These are phyloP conservation scores for Varanus komodoensis DNA, from an alignment of 2,113 vertebrate species.

Conservation along the genomic window DNA sequence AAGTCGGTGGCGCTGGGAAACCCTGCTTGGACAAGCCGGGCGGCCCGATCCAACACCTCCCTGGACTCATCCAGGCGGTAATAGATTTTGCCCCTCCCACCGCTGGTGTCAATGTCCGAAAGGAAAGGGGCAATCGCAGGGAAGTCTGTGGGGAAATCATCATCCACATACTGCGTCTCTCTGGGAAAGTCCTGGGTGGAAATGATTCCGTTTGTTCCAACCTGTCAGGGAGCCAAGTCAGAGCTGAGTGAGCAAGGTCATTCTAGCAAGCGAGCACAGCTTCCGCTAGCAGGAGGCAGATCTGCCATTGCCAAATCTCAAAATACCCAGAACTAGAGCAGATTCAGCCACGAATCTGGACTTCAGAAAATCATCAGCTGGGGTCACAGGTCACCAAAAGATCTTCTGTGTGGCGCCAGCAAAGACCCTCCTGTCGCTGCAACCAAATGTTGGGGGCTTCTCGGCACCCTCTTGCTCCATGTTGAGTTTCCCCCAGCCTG, in stretches of 20 bases:
- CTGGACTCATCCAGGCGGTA: constrained; percentile 87
- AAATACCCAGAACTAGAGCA: neutral
- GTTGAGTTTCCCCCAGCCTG: too few species aligned
- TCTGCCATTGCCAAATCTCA: neutral
- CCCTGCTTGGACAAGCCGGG: constrained; percentile 80
- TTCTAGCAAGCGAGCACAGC: too few species aligned
- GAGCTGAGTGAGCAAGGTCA: neutral
- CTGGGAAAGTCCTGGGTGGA: constrained; percentile 94
- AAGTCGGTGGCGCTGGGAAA: constrained; percentile 83
- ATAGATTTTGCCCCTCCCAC: constrained; percentile 84
- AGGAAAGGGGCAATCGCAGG: constrained; percentile 93
- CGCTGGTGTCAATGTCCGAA: constrained; percentile 92
- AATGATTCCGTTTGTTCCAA: constrained; percentile 97
- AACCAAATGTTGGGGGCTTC: too few species aligned
- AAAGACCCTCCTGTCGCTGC: too few species aligned
- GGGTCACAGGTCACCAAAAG: too few species aligned
- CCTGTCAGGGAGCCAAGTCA: constrained; percentile 72
- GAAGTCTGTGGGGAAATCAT: constrained; percentile 95
- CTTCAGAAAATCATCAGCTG: neutral
- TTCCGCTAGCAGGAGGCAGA: too few species aligned
- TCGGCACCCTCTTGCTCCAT: neutral
- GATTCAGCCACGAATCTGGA: neutral
- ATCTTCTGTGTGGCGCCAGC: too few species aligned
- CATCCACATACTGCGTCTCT: constrained; percentile 98
- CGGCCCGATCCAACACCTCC: constrained; percentile 76